phyloP scores from a whole-genome alignment of 1,140 invertebrate genomes.

The Babylonia areolata region DNA sequence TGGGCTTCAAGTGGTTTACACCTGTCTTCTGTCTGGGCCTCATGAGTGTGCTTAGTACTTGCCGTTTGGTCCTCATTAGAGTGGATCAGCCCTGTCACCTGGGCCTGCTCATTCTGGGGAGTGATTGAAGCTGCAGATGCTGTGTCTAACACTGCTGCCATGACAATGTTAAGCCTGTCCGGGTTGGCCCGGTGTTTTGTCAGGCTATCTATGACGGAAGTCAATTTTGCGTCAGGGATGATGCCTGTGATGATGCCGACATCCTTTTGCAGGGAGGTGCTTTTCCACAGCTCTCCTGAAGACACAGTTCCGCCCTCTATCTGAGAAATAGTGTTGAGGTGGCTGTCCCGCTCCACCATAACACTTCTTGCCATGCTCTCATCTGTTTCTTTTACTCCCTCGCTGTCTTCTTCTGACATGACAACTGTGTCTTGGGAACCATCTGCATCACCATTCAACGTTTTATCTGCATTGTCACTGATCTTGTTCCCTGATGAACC shows the following conservation, averaged over 20 bases:
- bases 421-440: background rate
- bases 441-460: too few relatives aligned
- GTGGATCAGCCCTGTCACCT: background rate
- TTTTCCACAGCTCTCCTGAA: conserved; percentile 32
- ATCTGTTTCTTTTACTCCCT: background rate
- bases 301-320: background rate
- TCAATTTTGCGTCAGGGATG: conserved; percentile 50
- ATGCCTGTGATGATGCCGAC: conserved; percentile 59
- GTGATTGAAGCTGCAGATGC: background rate
- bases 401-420: background rate
- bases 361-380: background rate
- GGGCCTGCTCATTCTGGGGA: background rate
- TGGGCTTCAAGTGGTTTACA: too few relatives aligned
- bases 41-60: background rate
- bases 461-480: background rate
- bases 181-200: conserved; percentile 50
- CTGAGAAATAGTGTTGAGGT: background rate
- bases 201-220: conserved; percentile 57
- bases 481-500: background rate
- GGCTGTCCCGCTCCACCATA: background rate
- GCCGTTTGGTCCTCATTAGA: background rate
- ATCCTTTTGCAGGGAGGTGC: conserved; percentile 61
- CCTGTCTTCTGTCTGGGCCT: background rate
- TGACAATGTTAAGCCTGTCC: conserved; percentile 64
- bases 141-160: conserved; percentile 56